Evolutionary conservation across 1,140 invertebrate genomes (phyloP), one percentile per base, ranked within the genome.

Genomic region (Temnothorax longispinosus): DNA sequence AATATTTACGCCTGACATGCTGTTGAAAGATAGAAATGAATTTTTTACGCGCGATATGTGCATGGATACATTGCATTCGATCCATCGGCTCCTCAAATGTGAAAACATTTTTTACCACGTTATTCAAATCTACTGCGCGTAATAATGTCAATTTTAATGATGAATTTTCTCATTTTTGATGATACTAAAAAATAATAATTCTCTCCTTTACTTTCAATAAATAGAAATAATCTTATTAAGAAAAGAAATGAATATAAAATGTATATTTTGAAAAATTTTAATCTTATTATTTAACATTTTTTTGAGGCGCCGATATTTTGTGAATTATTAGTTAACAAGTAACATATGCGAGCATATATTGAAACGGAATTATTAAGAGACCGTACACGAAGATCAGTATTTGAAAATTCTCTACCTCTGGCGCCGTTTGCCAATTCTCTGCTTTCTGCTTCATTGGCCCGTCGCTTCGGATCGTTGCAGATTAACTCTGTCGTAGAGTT

Each of bases 371-470:
- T 21, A 60, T 72, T 47, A 44, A 58, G 10, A 64, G 0, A 10
- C 47, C 5, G 21, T 35, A 50, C 8, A 8, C 2, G 5, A 77
- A 50, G n/a, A 65, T 41, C 5, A 1, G 10, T 72, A 47, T 60
- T 2, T 54, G 50, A 47, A 74, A 18, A 88, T 58, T 64, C 52
- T 4, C 41, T 21, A 77, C 11, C 18, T 60, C 65, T 62, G 90
- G 90, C 87, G 90, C 77, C 89, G 64, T 6, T 50, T 54, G 75
- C 15, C 89, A 86, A 85, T 91, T 80, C 87, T 11, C 52, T 71
- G 50, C 38, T 91, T 87, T 91, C 89, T 87, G 85, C 87, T 60
- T 91, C 89, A 89, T 85, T 90, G 84, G 65, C 6, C 89, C 89
- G 90, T 90, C 89, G 85, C 89, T 74, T 87, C 74, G 58, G 21